Base-by-base conservation (phyloP, 2,113 vertebrate species). In the Cygnus buccinator region DNA sequence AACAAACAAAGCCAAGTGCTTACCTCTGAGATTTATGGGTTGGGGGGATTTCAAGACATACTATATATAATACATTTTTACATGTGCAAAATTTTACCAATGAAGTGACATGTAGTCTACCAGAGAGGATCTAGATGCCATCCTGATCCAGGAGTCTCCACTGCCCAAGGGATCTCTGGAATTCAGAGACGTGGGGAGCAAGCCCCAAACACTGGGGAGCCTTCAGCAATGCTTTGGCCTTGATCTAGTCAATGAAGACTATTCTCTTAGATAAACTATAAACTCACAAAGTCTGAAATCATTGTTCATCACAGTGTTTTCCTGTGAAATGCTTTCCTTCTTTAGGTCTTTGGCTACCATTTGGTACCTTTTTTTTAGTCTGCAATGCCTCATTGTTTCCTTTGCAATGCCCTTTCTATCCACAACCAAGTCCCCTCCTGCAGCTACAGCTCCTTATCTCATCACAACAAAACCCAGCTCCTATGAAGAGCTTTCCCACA, bases 231-330 rank as follows among this genome's bases (percentile, higher is more conserved):
- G 6, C 31, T 17, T 11, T 22, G 22, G 25, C 8, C 8, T 72
- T 2, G 0, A 57, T 35, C 31, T 58, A 22, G 4, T n/a, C 22
- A 18, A 25, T 57, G 35, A 35, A 63, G 58, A 39, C 52, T 63
- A 73, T 39, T 87, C 55, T 66, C 68, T 87, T 94, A 65, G 44
- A 79, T 61, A 87, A 95, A 66, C 43, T 28, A 87, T 39, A 82
- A 43, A 65, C 76, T 55, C 72, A 58, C 44, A 74, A 70, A 35
- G 19, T 65, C n/a, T n/a, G 61, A 78, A 29, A 5, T 37, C 50
- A 39, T 10, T 62, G 62, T 68, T 87, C 33, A 80, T 35, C n/a
- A 41, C 41, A 50, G n/a, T 9, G 16, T 46, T 76, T 74, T 62
- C 46, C 75, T 37, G 5, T 23, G 63, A 39, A 72, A 54, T 33